Percentiles rank a stretch among this genome's conserved stretches.
Evolutionary conservation across 1,140 invertebrate genomes (phyloP).

Genomic region (Papilio helenus): DNA sequence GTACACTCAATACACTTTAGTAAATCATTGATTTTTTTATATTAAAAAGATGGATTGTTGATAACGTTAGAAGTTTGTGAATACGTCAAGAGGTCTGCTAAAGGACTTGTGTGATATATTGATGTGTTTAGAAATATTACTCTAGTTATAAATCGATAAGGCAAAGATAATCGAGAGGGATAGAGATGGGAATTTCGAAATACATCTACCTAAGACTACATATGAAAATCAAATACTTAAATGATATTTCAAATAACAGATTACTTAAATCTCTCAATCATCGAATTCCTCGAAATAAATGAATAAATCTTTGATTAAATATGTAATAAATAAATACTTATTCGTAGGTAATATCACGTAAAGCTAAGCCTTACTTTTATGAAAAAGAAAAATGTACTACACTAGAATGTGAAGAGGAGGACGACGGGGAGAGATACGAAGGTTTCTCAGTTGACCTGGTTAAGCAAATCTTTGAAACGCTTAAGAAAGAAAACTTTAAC

Average conservation of each 20-base stretch:
- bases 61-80: background rate
- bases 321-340: background rate
- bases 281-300: background rate
- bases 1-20: background rate
- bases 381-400: constrained; percentile 60
- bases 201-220: too few relatives aligned
- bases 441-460: constrained; percentile 92
- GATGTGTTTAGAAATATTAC: too few relatives aligned
- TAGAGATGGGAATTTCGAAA: too few relatives aligned
- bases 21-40: background rate
- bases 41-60: too few relatives aligned
- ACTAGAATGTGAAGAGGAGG: constrained; percentile 59
- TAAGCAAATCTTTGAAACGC: constrained; percentile 85
- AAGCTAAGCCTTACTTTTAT: constrained; percentile 70
- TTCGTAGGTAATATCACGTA: constrained; percentile 67
- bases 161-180: too few relatives aligned
- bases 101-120: too few relatives aligned
- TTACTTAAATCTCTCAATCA: background rate
- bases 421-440: constrained; percentile 85
- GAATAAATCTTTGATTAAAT: background rate
- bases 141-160: too few relatives aligned
- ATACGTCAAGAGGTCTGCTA: background rate
- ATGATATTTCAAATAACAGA: too few relatives aligned
- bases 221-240: too few relatives aligned
- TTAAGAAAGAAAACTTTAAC: constrained; percentile 81